Base-by-base conservation (phyloP, 2,888 invertebrate species). In the Ptilodon capucinus region DNA sequence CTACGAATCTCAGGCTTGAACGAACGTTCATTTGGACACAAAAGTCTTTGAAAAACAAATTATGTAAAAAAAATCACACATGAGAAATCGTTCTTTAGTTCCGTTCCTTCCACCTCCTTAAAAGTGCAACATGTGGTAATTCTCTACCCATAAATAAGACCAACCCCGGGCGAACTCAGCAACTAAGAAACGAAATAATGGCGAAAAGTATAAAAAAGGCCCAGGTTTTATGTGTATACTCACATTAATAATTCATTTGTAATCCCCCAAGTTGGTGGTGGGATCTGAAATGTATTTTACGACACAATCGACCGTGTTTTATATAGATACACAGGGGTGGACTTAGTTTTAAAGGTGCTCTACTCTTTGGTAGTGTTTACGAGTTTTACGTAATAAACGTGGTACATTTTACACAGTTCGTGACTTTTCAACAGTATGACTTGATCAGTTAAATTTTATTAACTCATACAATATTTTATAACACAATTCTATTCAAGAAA, bases 241-340 rank as follows among this genome's bases (percentile, higher is more conserved):
- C 76, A 75, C 81, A 87, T 88, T 83, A 88, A 87, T 88, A 86
- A 88, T 87, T 88, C 87, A 88, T 86, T 76, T 72, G 75, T 85
- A 84, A 86, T 86, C 84, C 87, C 65, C 68, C 62, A 71, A 83
- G 78, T 79, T 75, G 70, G 78, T 72, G 76, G 77, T 74, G 68
- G 74, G 71, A 66, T 71, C 73, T 74, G 64, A 76, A 81, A 78
- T 72, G 78, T 79, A 75, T 80, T 86, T 85, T 83, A 85, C 76
- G 82, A 76, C 70, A 78, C 74, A 79, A 85, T 83, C 76, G 79
- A 62, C 71, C 64, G 64, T 70, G 76, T 77, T 78, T 74, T 77
- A 75, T 75, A 69, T 58, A 71, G 66, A 72, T 56, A 57, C 45
- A 42, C 70, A 67, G 71, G 55, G 61, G 9, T 48, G 66, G 45